Percentiles rank a stretch among this genome's conserved stretches.
These are phyloP conservation scores for Ptychodera flava DNA, from an alignment of 35 echinoderm and acorn worm genomes.

Conservation along the genomic window DNA sequence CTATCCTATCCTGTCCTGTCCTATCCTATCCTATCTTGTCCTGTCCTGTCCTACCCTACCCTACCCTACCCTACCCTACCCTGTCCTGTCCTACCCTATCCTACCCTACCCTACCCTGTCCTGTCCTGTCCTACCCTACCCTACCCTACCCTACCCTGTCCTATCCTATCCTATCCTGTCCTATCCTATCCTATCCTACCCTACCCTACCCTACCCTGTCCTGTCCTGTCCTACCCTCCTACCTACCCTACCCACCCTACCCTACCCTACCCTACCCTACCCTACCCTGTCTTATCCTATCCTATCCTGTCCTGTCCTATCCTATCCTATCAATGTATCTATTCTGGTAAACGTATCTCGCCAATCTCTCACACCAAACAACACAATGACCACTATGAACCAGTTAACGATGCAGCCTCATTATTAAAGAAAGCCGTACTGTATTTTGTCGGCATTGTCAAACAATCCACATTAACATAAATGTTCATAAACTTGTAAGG, in stretches of 20 bases:
- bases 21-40: conserved; percentile 11
- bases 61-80: conserved; percentile 12
- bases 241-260: not conserved
- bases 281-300: conserved; percentile 8
- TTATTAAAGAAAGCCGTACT: too few species aligned
- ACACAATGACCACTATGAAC: too few species aligned
- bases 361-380: too few species aligned
- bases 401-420: too few species aligned
- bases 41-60: conserved; percentile 4
- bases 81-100: conserved; percentile 7
- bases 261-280: conserved; percentile 6
- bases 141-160: conserved; percentile 3
- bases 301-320: conserved; percentile 10
- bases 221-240: conserved; percentile 6
- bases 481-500: too few species aligned
- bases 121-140: conserved; percentile 8
- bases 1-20: conserved; percentile 12
- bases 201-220: conserved; percentile 8
- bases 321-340: conserved; percentile 7
- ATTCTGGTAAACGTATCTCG: too few species aligned
- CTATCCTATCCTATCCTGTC: conserved; percentile 19
- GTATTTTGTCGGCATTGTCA: too few species aligned
- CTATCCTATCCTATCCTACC: not conserved
- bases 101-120: conserved; percentile 9
- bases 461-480: too few species aligned